Evolutionary conservation across 2,797 vertebrate species (phyloP).

Genomic region (Sparidentex hasta): DNA sequence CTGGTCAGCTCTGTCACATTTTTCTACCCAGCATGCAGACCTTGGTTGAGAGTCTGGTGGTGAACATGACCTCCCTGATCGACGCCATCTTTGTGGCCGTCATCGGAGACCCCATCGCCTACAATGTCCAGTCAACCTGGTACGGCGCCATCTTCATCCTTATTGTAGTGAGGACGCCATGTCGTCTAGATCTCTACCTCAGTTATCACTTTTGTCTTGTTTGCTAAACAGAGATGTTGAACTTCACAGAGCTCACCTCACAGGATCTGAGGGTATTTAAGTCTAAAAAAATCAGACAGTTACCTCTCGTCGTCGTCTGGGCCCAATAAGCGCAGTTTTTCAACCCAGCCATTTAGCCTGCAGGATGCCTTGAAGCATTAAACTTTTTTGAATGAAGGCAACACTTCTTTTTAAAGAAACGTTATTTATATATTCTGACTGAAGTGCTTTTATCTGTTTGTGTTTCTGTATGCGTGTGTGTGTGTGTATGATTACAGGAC

Average conservation of each 20-base stretch:
- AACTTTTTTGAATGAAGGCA: slow-evolving; percentile 3
- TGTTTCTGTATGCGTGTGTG: not conserved
- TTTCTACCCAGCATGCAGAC: slow-evolving; percentile 69
- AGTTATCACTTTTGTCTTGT: not conserved
- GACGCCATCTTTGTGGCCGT: slow-evolving; percentile 73
- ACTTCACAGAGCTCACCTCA: not conserved
- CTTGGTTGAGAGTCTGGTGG: slow-evolving; percentile 58
- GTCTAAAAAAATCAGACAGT: slow-evolving; percentile 2
- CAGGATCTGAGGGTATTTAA: slow-evolving; percentile 10
- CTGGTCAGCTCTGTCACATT: slow-evolving; percentile 76
- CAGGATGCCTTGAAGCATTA: slow-evolving; percentile 6
- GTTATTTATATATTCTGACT: not conserved
- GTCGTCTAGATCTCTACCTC: not conserved
- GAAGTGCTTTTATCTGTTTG: slow-evolving; percentile 26
- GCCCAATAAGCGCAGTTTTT: slow-evolving; percentile 4
- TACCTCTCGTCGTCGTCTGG: not conserved
- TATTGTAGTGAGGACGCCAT: slow-evolving; percentile 2
- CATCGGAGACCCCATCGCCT: slow-evolving; percentile 81
- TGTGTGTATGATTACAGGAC: slow-evolving; percentile 71
- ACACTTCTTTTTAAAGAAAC: not conserved
- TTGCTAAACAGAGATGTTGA: slow-evolving; percentile 8
- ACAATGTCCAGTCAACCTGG: slow-evolving; percentile 77
- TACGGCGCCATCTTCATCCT: slow-evolving; percentile 43
- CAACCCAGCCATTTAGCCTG: slow-evolving; percentile 13
- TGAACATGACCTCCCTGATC: slow-evolving; percentile 54